A percentile compares a stretch with the other conserved stretches of the same genome.
Evolutionary conservation across 2,113 vertebrate genomes (phyloP).

Genomic region (Atherinomorus stipes): DNA sequence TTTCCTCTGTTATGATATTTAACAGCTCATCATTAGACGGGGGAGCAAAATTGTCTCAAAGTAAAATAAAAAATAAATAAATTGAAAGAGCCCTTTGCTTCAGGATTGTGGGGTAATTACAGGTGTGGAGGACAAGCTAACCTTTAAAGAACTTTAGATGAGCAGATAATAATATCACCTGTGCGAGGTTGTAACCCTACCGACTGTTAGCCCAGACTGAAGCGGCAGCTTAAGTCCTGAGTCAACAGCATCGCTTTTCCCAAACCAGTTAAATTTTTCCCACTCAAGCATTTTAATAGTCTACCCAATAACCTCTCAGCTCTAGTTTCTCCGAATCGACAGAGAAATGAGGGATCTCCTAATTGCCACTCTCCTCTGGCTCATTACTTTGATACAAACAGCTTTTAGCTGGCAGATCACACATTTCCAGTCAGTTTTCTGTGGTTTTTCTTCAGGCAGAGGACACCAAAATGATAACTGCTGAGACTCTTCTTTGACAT

Average conservation of each 20-base stretch:
- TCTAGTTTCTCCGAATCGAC: slow-evolving; percentile 68
- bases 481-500: slow-evolving; percentile 43
- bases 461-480: slow-evolving; percentile 56
- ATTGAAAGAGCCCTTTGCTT: slow-evolving; percentile 7
- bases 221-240: slow-evolving; percentile 47
- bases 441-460: slow-evolving; percentile 61
- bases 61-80: slow-evolving; percentile 2
- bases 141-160: slow-evolving; percentile 56
- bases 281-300: slow-evolving; percentile 73
- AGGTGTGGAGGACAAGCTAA: slow-evolving; percentile 39
- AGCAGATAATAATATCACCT: slow-evolving; percentile 66
- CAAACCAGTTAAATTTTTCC: slow-evolving; percentile 77
- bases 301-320: slow-evolving; percentile 74
- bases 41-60: slow-evolving; percentile 24
- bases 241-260: slow-evolving; percentile 66
- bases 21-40: slow-evolving; percentile 31
- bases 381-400: slow-evolving; percentile 81
- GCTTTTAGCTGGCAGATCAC: slow-evolving; percentile 69
- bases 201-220: slow-evolving; percentile 24
- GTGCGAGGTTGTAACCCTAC: slow-evolving; percentile 32
- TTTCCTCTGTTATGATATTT: slow-evolving; percentile 28
- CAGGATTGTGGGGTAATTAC: slow-evolving; percentile 37
- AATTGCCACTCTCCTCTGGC: slow-evolving; percentile 77
- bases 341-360: slow-evolving; percentile 69
- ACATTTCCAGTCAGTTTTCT: slow-evolving; percentile 61